A percentile compares a stretch with the other conserved stretches of the same genome.
These are phyloP conservation scores for Xestia rhomboidea DNA, from an alignment of 2,888 invertebrate genomes.

Conservation along the genomic window DNA sequence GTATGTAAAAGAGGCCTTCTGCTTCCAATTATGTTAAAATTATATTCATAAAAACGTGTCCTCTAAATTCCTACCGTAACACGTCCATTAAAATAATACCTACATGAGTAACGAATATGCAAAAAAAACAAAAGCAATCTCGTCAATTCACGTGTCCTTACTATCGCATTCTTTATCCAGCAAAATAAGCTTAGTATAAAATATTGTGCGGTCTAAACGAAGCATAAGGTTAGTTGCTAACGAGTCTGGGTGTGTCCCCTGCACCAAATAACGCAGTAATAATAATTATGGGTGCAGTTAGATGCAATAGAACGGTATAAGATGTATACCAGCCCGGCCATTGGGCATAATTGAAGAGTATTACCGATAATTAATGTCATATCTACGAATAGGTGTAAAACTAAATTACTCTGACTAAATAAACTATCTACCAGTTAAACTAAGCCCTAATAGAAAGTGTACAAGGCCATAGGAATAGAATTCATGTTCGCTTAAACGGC, in stretches of 20 bases:
- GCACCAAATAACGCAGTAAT: slow-evolving; percentile 86
- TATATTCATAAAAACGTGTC: slow-evolving; percentile 38
- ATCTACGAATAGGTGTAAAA: slow-evolving; percentile 47
- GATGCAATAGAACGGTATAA: slow-evolving; percentile 80
- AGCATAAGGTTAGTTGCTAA: slow-evolving; percentile 86
- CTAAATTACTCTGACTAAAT: slow-evolving; percentile 42
- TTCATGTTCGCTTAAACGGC: slow-evolving; percentile 58
- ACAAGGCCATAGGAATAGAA: slow-evolving; percentile 57
- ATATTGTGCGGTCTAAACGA: slow-evolving; percentile 75
- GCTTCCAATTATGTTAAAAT: slow-evolving; percentile 26
- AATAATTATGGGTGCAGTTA: slow-evolving; percentile 88
- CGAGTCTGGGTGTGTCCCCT: slow-evolving; percentile 88
- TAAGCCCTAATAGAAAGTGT: slow-evolving; percentile 44
- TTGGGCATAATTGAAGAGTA: slow-evolving; percentile 73
- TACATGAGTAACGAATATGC: slow-evolving; percentile 23
- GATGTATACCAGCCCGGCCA: slow-evolving; percentile 66
- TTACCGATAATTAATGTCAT: slow-evolving; percentile 67
- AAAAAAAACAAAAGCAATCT: slow-evolving; percentile 59
- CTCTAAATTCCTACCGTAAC: slow-evolving; percentile 48
- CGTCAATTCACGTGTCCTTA: slow-evolving; percentile 49
- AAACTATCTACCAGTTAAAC: slow-evolving; percentile 26
- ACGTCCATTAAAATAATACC: slow-evolving; percentile 41
- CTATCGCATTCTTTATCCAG: slow-evolving; percentile 63
- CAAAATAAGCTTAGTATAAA: slow-evolving; percentile 58
- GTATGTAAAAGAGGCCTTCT: slow-evolving; percentile 42